A percentile compares a stretch with the other conserved stretches of the same genome.
These are phyloP conservation scores for Archocentrus centrarchus DNA, from an alignment of 2,113 vertebrate species.

Conservation along the genomic window DNA sequence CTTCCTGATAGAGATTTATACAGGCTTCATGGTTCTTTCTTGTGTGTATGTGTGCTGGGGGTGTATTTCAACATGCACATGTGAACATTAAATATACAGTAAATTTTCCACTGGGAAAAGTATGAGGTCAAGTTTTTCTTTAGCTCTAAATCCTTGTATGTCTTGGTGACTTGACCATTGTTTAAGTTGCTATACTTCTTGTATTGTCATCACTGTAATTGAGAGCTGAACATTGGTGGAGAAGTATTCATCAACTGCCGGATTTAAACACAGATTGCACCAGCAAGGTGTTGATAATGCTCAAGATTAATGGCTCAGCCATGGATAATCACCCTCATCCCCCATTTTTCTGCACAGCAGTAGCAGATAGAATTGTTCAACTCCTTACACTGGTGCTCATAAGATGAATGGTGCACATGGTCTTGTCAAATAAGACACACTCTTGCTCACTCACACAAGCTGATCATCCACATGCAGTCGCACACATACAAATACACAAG, in stretches of 20 bases:
- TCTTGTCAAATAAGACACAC: constrained; percentile 56
- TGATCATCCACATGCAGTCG: constrained; percentile 7
- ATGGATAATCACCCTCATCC: constrained; percentile 70
- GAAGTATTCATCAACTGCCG: constrained; percentile 50
- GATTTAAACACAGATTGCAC: constrained; percentile 71
- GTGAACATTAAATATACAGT: constrained; percentile 51
- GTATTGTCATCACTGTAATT: constrained; percentile 18
- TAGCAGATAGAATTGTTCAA: constrained; percentile 68
- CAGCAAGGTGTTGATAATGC: constrained; percentile 76
- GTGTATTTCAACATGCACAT: constrained; percentile 47
- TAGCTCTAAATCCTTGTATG: constrained; percentile 6
- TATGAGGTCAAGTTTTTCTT: constrained; percentile 30
- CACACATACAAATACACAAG: constrained; percentile 21
- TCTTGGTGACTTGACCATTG: constrained; percentile 7
- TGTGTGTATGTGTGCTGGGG: constrained; percentile 22
- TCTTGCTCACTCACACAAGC: constrained; percentile 24
- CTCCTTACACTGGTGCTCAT: constrained; percentile 47
- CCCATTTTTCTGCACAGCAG: constrained; percentile 52
- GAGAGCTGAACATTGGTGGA: constrained; percentile 29
- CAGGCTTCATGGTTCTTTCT: constrained; percentile 62
- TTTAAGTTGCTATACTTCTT: constrained; percentile 19
- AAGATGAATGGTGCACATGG: constrained; percentile 59
- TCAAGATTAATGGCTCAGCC: constrained; percentile 77
- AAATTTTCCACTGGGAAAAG: constrained; percentile 36
- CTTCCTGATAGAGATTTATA: constrained; percentile 82